Base-by-base conservation (phyloP, 2,113 vertebrate genomes). In the Cnemophilus loriae region DNA sequence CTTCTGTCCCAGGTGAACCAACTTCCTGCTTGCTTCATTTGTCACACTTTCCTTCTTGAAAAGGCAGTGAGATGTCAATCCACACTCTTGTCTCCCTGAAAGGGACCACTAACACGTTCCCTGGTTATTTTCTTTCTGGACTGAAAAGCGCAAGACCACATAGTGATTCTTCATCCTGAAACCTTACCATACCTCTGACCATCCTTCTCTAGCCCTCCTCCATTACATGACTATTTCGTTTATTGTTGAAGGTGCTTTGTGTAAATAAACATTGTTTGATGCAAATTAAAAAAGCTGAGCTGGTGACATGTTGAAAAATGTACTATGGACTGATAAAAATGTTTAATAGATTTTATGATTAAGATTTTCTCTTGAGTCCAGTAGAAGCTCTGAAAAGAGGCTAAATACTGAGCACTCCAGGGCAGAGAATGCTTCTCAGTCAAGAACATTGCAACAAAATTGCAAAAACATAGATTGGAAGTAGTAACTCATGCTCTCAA, bases 401-500 rank as follows among this genome's bases (percentile, higher is more conserved):
- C 80, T 75, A 84, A 91, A 90, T 90, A 64, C 47, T 69, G 74
- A 91, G 60, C 39, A 27, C n/a, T 78, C 13, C 44, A n/a, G 50
- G 59, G 33, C 16, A 64, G 55, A 67, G 37, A 83, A 83, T 53
- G 39, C n/a, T 74, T 91, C 61, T 89, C 35, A 24, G 56, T 50
- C 82, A 75, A 90, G 57, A 77, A 61, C 17, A 60, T 55, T 56
- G 59, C 1, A 3, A 71, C 81, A 91, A 84, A 90, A 77, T 37
- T 41, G 39, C 37, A 60, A 74, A 63, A 87, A 71, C 70, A 68
- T 19, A 67, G 60, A 82, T 47, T 57, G 18, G 69, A 95, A 37
- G 68, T 95, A 95, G 61, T 74, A 95, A 84, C 44, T 89, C 46
- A 77, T 89, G 74, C 69, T 95, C 55, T 63, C 67, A 91, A 91